Percentiles rank a stretch among this genome's conserved stretches.
Conservation (phyloP, 2,113 vertebrate genomes). For the Rattus norvegicus region DNA sequence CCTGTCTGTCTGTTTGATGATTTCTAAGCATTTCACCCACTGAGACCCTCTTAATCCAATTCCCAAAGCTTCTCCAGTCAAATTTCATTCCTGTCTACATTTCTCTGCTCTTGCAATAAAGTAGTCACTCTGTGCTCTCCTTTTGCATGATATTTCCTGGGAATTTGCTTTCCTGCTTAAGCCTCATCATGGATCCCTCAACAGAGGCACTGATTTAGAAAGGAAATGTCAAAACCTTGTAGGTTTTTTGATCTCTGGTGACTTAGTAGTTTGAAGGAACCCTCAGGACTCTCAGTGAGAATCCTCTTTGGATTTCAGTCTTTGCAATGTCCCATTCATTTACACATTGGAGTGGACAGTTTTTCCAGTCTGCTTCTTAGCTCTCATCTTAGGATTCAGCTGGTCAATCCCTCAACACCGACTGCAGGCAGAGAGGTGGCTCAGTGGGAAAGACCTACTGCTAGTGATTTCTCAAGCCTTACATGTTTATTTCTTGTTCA, state of each 20-base stretch:
- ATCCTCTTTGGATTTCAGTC: not conserved
- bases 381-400: not conserved
- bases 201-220: not conserved
- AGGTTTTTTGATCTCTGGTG: not conserved
- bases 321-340: not conserved
- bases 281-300: not conserved
- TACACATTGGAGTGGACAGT: not conserved
- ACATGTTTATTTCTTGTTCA: not conserved
- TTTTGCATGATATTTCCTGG: not conserved
- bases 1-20: not conserved
- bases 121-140: not conserved
- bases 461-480: not conserved
- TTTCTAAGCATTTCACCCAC: not conserved
- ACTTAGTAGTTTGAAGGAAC: not conserved
- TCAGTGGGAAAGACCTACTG: not conserved
- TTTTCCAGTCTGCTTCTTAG: constrained; percentile 13
- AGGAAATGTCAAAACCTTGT: not conserved
- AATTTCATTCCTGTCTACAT: not conserved
- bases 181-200: not conserved
- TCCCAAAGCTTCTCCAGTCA: constrained; percentile 1
- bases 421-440: not conserved
- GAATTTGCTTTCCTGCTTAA: constrained; percentile 12
- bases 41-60: not conserved
- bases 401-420: not conserved
- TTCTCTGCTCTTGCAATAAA: not conserved